Evolutionary conservation across 1,140 invertebrate genomes (phyloP).

Genomic region (Aphis craccivora): DNA sequence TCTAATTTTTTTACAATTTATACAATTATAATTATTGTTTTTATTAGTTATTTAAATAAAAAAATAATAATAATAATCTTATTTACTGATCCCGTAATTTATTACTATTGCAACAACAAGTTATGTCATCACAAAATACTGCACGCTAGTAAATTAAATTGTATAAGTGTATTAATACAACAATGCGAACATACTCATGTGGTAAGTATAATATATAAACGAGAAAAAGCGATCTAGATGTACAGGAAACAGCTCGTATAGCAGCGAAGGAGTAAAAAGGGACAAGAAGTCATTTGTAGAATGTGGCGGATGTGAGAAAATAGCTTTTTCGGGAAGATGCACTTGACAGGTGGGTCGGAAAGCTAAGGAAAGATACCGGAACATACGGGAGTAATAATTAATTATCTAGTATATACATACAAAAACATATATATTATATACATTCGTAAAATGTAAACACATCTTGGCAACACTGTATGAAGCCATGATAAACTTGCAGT

Average conservation of each 20-base stretch:
- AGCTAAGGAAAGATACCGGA: conserved; percentile 41
- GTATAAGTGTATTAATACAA: neutral
- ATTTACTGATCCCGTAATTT: neutral
- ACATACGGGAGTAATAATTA: conserved; percentile 55
- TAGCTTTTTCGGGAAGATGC: conserved; percentile 53
- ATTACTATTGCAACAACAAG: neutral
- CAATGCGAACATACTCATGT: neutral
- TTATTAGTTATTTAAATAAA: neutral
- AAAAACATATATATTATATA: neutral
- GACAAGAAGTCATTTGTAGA: conserved; percentile 51
- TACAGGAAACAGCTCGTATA: conserved; percentile 5
- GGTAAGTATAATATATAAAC: neutral
- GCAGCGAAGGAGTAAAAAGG: conserved; percentile 34
- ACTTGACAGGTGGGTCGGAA: conserved; percentile 50
- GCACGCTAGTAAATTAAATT: neutral
- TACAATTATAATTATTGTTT: neutral
- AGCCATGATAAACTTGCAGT: conserved; percentile 1
- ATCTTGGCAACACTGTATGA: conserved; percentile 34
- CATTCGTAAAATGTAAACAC: conserved; percentile 13
- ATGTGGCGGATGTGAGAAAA: conserved; percentile 53
- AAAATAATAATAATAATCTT: neutral
- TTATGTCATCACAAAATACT: neutral
- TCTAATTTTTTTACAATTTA: neutral
- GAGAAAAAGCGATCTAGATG: conserved; percentile 17
- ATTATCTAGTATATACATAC: conserved; percentile 28